phyloP scores from a whole-genome alignment of 2,113 vertebrate species.

The Petrocephalus zakoni region DNA sequence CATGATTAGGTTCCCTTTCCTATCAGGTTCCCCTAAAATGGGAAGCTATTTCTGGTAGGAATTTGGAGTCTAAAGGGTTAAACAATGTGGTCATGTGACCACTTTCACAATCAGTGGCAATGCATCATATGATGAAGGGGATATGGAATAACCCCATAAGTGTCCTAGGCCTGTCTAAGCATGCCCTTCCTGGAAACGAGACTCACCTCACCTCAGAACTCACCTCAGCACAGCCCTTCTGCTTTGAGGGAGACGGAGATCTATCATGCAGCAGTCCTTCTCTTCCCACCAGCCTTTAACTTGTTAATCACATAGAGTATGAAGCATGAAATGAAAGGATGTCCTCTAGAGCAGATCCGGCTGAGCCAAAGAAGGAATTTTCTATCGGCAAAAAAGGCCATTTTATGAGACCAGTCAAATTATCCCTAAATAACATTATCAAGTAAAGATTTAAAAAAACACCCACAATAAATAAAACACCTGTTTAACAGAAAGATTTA shows the following conservation, averaged over 20 bases:
- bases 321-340: conserved; percentile 70
- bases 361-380: conserved; percentile 62
- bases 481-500: background rate
- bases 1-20: background rate
- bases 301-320: conserved; percentile 68
- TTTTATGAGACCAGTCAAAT: conserved; percentile 52
- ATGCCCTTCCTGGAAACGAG: background rate
- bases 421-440: conserved; percentile 39
- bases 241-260: conserved; percentile 41
- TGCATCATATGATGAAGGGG: background rate
- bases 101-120: background rate
- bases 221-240: conserved; percentile 22
- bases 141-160: background rate
- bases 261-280: conserved; percentile 52
- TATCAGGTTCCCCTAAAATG: background rate
- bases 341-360: conserved; percentile 53
- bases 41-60: background rate
- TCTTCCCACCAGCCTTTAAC: conserved; percentile 59
- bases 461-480: background rate
- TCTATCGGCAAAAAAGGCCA: conserved; percentile 48
- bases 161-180: background rate
- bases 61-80: background rate
- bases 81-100: background rate
- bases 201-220: conserved; percentile 6
- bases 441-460: background rate